Conservation (phyloP, 2,113 vertebrate genomes). For the Tragelaphus scriptus region DNA sequence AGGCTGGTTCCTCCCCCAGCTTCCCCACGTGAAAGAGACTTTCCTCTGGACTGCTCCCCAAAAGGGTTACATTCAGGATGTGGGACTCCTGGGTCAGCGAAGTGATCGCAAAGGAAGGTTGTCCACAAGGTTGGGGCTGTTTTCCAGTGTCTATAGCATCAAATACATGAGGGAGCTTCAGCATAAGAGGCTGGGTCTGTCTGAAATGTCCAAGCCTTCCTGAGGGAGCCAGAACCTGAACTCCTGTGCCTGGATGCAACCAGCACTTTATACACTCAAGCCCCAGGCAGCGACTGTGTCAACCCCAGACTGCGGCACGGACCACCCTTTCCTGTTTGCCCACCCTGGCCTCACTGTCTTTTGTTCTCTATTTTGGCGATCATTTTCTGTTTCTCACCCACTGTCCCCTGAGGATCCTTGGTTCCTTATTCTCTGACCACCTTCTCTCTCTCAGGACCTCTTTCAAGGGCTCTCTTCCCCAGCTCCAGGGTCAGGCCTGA, state of each 20-base stretch:
- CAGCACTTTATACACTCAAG: background rate
- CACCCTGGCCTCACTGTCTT: background rate
- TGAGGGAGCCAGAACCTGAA: too few relatives aligned
- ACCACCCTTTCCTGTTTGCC: background rate
- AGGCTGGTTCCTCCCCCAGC: background rate
- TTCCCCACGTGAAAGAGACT: background rate
- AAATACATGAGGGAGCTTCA: background rate
- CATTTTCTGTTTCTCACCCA: fast-evolving
- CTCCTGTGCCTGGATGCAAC: too few relatives aligned
- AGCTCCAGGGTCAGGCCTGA: background rate
- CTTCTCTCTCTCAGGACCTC: background rate
- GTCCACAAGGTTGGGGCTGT: too few relatives aligned
- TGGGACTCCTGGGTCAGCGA: background rate
- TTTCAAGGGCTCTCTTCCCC: background rate
- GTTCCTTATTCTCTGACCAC: background rate
- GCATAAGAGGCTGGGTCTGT: background rate
- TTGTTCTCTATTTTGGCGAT: background rate
- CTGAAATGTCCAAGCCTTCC: background rate
- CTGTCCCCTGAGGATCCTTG: background rate
- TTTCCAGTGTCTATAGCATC: background rate
- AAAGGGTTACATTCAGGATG: background rate
- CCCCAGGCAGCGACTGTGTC: background rate
- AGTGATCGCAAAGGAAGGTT: background rate
- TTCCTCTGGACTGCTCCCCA: background rate
- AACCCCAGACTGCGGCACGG: too few relatives aligned